phyloP scores from a whole-genome alignment of 2,113 vertebrate genomes.

The Sturnus vulgaris region DNA sequence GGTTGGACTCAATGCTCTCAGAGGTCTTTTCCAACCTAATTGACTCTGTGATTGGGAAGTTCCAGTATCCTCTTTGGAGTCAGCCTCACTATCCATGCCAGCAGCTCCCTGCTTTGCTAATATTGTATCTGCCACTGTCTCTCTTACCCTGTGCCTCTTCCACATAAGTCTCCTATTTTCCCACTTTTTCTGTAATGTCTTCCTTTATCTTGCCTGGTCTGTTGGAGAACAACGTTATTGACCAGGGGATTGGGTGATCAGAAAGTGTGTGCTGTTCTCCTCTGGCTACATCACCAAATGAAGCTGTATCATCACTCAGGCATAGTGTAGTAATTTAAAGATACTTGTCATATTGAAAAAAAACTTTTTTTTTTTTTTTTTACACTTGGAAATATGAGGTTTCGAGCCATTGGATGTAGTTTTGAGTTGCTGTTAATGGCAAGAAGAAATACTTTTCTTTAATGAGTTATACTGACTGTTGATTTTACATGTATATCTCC shows the following conservation, averaged over 20 bases:
- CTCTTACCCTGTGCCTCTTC: not conserved
- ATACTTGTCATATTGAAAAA: not conserved
- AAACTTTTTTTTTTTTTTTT: not conserved
- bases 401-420: not conserved
- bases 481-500: not conserved
- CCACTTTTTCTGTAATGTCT: not conserved
- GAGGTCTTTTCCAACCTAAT: not conserved
- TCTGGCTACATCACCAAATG: not conserved
- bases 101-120: not conserved
- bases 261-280: not conserved
- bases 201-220: not conserved
- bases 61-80: not conserved
- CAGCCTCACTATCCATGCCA: not conserved
- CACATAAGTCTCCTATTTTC: not conserved
- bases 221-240: not conserved
- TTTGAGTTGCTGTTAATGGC: not conserved
- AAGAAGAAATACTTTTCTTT: not conserved
- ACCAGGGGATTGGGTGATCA: not conserved
- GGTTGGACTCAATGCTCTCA: no score
- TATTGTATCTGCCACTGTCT: not conserved
- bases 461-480: not conserved
- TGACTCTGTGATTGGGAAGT: not conserved
- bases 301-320: not conserved
- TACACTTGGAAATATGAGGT: not conserved
- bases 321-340: not conserved